Percentiles rank a stretch among this genome's conserved stretches.
Conservation (phyloP, 2,797 vertebrate genomes). For the Phoebastria nigripes region DNA sequence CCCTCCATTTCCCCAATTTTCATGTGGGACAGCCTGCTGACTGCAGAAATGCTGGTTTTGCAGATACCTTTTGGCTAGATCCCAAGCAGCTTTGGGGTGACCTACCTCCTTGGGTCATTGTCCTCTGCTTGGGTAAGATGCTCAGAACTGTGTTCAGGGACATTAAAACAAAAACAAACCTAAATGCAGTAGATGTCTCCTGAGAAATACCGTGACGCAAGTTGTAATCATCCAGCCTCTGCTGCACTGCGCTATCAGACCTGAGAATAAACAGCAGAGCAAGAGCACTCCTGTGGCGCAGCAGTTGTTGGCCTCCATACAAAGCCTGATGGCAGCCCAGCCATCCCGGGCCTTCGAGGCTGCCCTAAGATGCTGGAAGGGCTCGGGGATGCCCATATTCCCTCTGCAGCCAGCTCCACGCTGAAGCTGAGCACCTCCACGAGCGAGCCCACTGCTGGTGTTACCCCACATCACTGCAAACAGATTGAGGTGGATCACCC, state of each 20-base stretch:
- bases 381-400: rapidly evolving
- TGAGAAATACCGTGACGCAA: background rate
- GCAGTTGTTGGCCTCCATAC: background rate
- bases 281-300: background rate
- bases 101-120: rapidly evolving
- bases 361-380: background rate
- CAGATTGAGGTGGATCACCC: background rate
- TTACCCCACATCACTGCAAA: rapidly evolving
- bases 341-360: rapidly evolving
- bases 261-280: background rate
- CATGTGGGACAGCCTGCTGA: rapidly evolving
- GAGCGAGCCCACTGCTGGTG: background rate
- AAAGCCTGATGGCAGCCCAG: background rate
- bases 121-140: background rate
- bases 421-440: background rate
- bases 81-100: background rate
- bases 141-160: background rate
- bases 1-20: background rate
- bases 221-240: background rate
- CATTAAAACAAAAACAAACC: background rate
- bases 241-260: rapidly evolving
- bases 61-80: background rate
- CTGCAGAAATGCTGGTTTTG: background rate
- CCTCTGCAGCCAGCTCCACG: background rate
- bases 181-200: background rate